Evolutionary conservation across 2,797 vertebrate species (phyloP).

Genomic region (Anguilla obscura): DNA sequence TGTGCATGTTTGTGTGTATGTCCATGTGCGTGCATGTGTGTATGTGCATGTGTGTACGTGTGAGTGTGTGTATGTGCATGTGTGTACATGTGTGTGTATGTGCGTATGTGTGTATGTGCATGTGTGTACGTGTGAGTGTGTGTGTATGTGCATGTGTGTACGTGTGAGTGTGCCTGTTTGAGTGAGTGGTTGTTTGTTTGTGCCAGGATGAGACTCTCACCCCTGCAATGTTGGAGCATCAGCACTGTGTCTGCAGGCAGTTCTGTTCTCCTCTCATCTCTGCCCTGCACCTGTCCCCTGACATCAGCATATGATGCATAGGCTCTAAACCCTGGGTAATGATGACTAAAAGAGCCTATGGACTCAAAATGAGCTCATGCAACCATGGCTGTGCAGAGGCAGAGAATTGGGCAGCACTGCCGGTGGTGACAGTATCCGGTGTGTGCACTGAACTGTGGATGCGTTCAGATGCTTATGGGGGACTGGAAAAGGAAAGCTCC

Average conservation of each 20-base stretch:
- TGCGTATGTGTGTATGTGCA: neutral
- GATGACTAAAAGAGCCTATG: slow-evolving; percentile 1
- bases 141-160: neutral
- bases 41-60: neutral
- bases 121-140: neutral
- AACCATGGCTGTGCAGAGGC: neutral
- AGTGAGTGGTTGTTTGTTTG: neutral
- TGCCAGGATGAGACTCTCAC: neutral
- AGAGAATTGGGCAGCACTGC: neutral
- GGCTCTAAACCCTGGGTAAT: neutral
- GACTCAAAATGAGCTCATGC: neutral
- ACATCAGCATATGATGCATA: neutral
- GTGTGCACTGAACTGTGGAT: neutral
- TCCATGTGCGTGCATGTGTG: neutral
- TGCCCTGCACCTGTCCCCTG: neutral
- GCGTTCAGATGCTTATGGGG: neutral
- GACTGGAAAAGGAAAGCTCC: neutral
- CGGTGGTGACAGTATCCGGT: neutral
- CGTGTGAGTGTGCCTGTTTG: neutral
- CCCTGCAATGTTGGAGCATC: neutral
- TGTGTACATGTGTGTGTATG: neutral
- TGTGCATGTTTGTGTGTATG: neutral
- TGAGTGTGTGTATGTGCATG: neutral
- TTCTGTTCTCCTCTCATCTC: neutral
- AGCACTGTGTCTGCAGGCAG: neutral